Evolutionary conservation across 2,113 vertebrate species (phyloP).

Genomic region (Marmota flaviventris): DNA sequence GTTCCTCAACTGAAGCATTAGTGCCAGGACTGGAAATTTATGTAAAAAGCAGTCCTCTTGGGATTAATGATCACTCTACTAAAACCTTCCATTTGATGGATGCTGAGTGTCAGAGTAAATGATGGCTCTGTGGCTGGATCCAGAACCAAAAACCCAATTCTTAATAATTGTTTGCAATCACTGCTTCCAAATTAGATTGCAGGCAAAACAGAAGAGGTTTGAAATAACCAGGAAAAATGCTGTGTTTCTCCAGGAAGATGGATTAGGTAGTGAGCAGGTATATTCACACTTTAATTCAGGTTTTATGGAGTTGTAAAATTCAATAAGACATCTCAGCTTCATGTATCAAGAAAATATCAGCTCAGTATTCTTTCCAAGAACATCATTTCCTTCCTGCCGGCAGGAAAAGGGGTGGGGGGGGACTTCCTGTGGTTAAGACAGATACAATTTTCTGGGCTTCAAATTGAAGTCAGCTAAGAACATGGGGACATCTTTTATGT

Average conservation of each 20-base stretch:
- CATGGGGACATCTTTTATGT: not conserved
- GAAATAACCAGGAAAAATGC: slow-evolving; percentile 62
- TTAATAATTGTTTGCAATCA: not conserved
- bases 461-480: not conserved
- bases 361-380: slow-evolving; percentile 48
- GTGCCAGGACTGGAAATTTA: slow-evolving; percentile 1
- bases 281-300: slow-evolving; percentile 56
- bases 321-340: slow-evolving; percentile 45
- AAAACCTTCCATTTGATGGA: slow-evolving; percentile 16
- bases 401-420: not conserved
- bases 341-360: slow-evolving; percentile 59
- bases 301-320: slow-evolving; percentile 73
- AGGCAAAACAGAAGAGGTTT: slow-evolving; percentile 24
- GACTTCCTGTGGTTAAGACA: slow-evolving; percentile 46
- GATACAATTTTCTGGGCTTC: not conserved
- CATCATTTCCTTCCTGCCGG: slow-evolving; percentile 48
- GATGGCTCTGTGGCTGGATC: not conserved
- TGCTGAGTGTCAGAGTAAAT: not conserved
- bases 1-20: not conserved
- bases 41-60: not conserved
- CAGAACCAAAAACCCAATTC: not conserved
- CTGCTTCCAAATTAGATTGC: slow-evolving; percentile 50
- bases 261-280: slow-evolving; percentile 48
- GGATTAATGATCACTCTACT: not conserved
- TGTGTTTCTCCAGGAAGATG: slow-evolving; percentile 49